Percentiles rank a stretch among this genome's conserved stretches.
Evolutionary conservation across 1,140 invertebrate genomes (phyloP).

Genomic region (Propsilocerus akamusi): DNA sequence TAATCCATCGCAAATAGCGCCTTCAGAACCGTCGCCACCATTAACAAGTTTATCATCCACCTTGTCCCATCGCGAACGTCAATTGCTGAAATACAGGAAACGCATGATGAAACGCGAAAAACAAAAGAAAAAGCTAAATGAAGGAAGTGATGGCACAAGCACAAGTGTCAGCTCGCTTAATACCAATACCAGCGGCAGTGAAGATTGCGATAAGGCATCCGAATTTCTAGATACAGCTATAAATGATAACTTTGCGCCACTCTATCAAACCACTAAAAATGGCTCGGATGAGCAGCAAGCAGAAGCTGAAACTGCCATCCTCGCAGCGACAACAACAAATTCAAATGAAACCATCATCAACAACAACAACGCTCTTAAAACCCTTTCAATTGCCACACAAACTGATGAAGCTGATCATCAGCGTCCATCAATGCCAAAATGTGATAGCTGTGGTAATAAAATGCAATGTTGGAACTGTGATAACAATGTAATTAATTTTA

Average conservation of each 20-base stretch:
- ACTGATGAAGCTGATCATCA: not conserved
- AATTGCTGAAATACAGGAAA: constrained; percentile 22
- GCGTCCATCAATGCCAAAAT: constrained; percentile 7
- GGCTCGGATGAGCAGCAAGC: not conserved
- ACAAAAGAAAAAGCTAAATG: not conserved
- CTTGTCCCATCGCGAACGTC: constrained; percentile 18
- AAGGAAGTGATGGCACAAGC: no score
- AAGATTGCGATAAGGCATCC: no score
- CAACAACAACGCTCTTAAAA: not conserved
- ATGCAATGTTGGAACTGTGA: constrained; percentile 21
- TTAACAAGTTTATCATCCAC: not conserved
- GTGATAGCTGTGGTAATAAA: constrained; percentile 17
- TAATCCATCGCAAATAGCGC: not conserved
- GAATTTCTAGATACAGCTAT: no score
- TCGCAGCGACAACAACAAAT: not conserved
- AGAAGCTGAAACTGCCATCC: not conserved
- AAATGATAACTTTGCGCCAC: no score
- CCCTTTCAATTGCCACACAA: not conserved
- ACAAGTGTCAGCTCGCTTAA: no score
- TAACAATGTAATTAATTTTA: not conserved
- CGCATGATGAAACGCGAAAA: constrained; percentile 21
- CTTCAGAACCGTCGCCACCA: not conserved
- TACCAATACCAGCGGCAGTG: no score
- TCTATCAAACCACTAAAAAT: no score
- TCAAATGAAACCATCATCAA: not conserved